Evolutionary conservation across 2,888 invertebrate genomes (phyloP).

Genomic region (Epistrophella euchroma): DNA sequence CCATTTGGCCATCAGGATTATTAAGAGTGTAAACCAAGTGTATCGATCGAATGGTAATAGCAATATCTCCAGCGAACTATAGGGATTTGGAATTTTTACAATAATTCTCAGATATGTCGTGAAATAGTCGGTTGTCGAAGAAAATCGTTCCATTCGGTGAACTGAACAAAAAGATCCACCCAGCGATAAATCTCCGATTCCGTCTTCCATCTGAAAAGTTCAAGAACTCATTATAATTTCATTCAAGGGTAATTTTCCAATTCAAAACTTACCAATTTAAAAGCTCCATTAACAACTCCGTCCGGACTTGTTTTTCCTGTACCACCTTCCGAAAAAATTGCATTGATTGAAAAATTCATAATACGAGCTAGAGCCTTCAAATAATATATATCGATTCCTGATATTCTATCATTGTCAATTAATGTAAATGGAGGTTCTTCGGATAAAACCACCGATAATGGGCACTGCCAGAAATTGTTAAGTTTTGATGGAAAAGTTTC

Average conservation of each 20-base stretch:
- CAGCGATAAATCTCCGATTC: slow-evolving; percentile 4
- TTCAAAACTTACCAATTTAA: slow-evolving; percentile 13
- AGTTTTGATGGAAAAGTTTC: slow-evolving; percentile 3
- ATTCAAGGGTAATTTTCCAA: not conserved
- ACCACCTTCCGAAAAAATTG: slow-evolving; percentile 13
- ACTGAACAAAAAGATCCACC: slow-evolving; percentile 21
- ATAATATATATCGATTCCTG: slow-evolving; percentile 11
- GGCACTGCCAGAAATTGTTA: slow-evolving; percentile 24
- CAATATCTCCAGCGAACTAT: slow-evolving; percentile 18
- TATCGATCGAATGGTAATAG: slow-evolving; percentile 33
- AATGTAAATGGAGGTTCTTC: slow-evolving; percentile 31
- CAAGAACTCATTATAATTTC: not conserved
- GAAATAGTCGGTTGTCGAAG: slow-evolving; percentile 22
- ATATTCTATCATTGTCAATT: not conserved
- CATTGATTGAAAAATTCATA: slow-evolving; percentile 13
- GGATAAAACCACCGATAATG: not conserved
- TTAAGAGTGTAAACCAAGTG: slow-evolving; percentile 16
- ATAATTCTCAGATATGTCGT: slow-evolving; percentile 2
- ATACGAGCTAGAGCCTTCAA: not conserved
- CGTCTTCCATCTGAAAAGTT: slow-evolving; percentile 29
- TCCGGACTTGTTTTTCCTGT: not conserved
- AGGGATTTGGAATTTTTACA: slow-evolving; percentile 12
- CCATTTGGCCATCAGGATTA: not conserved
- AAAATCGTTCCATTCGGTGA: slow-evolving; percentile 10
- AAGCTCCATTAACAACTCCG: slow-evolving; percentile 14